Evolutionary conservation across 35 echinoderm and acorn worm species (phyloP), one percentile per base, ranked within the genome.

Genomic region (Ophiothrix spiculata): DNA sequence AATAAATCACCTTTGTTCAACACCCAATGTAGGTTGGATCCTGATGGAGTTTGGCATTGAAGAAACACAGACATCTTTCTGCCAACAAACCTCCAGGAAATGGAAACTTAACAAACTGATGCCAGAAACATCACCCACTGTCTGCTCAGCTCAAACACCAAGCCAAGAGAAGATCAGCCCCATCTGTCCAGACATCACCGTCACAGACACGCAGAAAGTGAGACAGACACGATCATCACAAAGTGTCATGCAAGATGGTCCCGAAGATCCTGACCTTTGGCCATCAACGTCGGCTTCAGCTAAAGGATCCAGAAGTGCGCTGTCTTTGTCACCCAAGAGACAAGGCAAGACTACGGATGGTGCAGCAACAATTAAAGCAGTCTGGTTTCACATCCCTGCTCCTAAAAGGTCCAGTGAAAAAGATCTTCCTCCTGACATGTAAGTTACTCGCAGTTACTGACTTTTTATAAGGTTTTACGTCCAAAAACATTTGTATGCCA

Each of bases 331-430:
- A 12, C 60, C 60, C 60, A 69, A 69, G 60, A 69, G 60, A 69
- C 60, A 69, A 25, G 60, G 60, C 6, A 69, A 69, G 25, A 69
- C 60, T 4, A 69, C 60, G 2, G 60, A 69, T 33, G 81, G 81
- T 12, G 36, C 32, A 23, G 63, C 63, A 34, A 60, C 63, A 16
- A 84, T 88, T 32, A 63, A 76, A n/a, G 76, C 76, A 13, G 60
- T 88, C 33, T 88, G 86, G 80, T 33, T 56, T 82, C 40, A 33
- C 32, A 28, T 82, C 8, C 80, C 80, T 54, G 80, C 80, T 54
- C 80, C 80, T 2, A 82, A 23, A 23, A 82, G 35, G 33, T 56
- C 80, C 0, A 45, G 38, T 38, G 41, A 42, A 33, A 56, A 56
- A 56, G 80, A 82, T 12, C 39, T 56, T 32, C n/a, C n/a, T 11